Evolutionary conservation across 2,113 vertebrate genomes (phyloP).

Genomic region (Empidonax traillii): DNA sequence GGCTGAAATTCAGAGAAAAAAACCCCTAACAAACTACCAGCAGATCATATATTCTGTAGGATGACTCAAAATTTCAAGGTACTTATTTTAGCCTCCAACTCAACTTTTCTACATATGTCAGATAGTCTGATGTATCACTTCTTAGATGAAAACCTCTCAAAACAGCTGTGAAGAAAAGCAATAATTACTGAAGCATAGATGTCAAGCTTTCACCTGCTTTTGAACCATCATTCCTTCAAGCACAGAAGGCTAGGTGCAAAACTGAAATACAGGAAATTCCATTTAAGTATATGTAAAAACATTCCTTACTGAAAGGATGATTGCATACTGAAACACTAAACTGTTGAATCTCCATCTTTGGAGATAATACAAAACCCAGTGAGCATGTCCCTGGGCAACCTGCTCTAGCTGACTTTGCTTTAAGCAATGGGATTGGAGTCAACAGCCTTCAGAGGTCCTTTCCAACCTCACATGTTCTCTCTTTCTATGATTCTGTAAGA

Average conservation of each 20-base stretch:
- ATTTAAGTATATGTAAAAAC: not conserved
- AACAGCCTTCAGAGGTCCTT: not conserved
- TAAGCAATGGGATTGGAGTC: not conserved
- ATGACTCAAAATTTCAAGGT: not conserved
- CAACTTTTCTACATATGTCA: not conserved
- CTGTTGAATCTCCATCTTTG: not conserved
- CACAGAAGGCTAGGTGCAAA: not conserved
- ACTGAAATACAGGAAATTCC: not conserved
- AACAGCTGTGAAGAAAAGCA: not conserved
- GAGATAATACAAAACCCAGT: not conserved
- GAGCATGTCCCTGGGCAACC: not conserved
- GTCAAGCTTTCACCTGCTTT: not conserved
- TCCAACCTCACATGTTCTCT: not conserved
- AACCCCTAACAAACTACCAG: not conserved
- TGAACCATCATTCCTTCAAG: not conserved
- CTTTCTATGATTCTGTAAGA: not conserved
- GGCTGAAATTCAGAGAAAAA: not conserved
- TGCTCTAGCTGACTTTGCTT: not conserved
- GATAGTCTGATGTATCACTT: not conserved
- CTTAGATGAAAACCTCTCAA: not conserved
- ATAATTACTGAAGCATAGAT: not conserved
- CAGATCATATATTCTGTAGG: not conserved
- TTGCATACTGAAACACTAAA: accelerated
- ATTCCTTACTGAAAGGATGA: not conserved
- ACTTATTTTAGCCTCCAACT: not conserved